phyloP scores from a whole-genome alignment of 2,888 invertebrate species.

The Tetragnatha montana region DNA sequence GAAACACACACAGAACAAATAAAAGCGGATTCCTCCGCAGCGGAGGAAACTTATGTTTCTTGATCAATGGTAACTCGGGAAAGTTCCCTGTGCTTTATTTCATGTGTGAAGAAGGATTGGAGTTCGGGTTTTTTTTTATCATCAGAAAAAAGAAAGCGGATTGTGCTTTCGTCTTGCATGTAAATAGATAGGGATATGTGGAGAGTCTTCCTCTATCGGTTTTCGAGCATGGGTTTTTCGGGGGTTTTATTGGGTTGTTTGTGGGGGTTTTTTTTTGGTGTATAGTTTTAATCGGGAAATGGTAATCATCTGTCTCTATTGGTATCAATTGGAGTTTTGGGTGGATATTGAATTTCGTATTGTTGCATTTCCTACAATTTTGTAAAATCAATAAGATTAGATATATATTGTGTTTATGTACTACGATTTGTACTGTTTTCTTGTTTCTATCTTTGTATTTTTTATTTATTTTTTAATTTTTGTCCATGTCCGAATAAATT shows the following conservation, averaged over 20 bases:
- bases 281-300: too few relatives aligned
- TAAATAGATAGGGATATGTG: not conserved
- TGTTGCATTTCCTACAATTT: too few relatives aligned
- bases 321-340: too few relatives aligned
- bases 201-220: not conserved
- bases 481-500: too few relatives aligned
- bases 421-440: too few relatives aligned
- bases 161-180: not conserved
- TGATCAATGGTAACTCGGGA: slow-evolving; percentile 16
- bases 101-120: slow-evolving; percentile 1
- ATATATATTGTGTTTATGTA: too few relatives aligned
- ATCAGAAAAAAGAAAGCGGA: not conserved
- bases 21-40: not conserved
- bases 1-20: not conserved
- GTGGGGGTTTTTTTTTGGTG: too few relatives aligned
- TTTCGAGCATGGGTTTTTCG: not conserved
- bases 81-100: not conserved
- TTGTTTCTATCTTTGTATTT: too few relatives aligned
- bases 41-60: slow-evolving; percentile 14
- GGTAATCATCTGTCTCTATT: too few relatives aligned
- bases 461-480: too few relatives aligned
- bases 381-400: too few relatives aligned
- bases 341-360: too few relatives aligned
- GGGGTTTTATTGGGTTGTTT: not conserved
- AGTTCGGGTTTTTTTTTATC: not conserved